Evolutionary conservation across 2,797 vertebrate species (phyloP), one percentile per base, ranked within the genome.

Genomic region (Onychomys arenicola): DNA sequence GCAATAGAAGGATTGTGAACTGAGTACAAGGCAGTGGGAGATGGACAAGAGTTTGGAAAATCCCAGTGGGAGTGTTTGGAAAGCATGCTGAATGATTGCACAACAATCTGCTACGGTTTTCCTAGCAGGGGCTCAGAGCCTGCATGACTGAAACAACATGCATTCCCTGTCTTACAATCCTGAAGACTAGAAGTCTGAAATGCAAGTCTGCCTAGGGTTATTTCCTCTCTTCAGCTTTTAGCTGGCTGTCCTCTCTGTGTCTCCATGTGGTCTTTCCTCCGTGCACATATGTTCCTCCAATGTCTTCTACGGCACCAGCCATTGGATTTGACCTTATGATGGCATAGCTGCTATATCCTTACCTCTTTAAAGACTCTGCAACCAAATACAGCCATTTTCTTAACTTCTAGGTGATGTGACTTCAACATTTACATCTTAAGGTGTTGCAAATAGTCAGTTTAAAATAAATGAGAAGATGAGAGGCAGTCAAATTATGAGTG

Each of bases 131-230:
- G 25, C 3, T 55, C n/a, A 10, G 16, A n/a, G 25, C 40, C 21
- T 25, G 0, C 1, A 23, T 23, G 40, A 11, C 63, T 92, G 57
- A 49, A 94, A 76, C 17, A 69, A 4, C 5, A 59, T 40, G 46
- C 25, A 85, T 59, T 61, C 37, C 40, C 52, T 94, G 91, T 92
- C 32, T 90, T 78, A 75, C 3, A 25, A 9, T 67, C 55, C 25
- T 92, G 37, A 55, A 73, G 55, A 27, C 25, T 71, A 34, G 9
- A 57, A 21, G 1, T 65, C 65, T 46, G 25, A 87, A 87, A 57
- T 84, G 32, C 21, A 29, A 23, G 23, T 40, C 6, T 10, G 25
- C 2, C 5, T 5, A 0, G 23, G 0, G 29, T 43, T 69, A 59
- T 25, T 46, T 94, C 55, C 11, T 96, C 46, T 92, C 19, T 25